Percentiles rank a stretch among this genome's conserved stretches.
Conservation (phyloP, 2,113 vertebrate species). For the Ptilorrhoa leucosticta region DNA sequence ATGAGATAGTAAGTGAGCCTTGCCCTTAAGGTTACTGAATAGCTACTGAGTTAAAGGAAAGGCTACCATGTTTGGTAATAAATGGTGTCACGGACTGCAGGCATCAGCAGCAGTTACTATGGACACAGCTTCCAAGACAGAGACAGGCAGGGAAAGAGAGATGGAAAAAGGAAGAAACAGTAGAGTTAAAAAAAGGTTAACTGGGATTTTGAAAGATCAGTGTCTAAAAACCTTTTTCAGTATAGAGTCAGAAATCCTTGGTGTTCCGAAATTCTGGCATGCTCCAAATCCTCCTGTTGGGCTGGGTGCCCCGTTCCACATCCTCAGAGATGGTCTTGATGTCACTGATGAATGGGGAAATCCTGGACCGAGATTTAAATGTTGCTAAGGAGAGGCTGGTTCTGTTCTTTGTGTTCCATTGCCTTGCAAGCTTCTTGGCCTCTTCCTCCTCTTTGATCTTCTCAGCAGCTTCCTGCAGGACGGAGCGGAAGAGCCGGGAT, state of each 20-base stretch:
- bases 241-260: conserved; percentile 70
- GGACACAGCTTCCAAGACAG: not conserved
- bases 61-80: not conserved
- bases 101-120: not conserved
- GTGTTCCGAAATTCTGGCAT: conserved; percentile 86
- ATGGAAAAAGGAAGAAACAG: not conserved
- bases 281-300: conserved; percentile 84
- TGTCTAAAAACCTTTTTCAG: conserved; percentile 38
- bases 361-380: conserved; percentile 85
- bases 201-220: not conserved
- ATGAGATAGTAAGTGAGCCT: not conserved
- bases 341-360: conserved; percentile 87
- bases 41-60: conserved; percentile 15
- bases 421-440: conserved; percentile 79
- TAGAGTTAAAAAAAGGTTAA: conserved; percentile 36
- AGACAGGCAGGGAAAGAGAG: not conserved
- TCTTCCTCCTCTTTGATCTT: conserved; percentile 87
- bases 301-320: conserved; percentile 81
- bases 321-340: conserved; percentile 93
- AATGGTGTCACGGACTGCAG: not conserved
- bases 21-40: not conserved
- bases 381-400: conserved; percentile 81
- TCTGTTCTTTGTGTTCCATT: conserved; percentile 88
- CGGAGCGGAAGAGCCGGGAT: conserved; percentile 82
- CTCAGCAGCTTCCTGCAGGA: conserved; percentile 85